Conservation (phyloP, 2,113 vertebrate species). For the Chamaetylas fuelleborni region DNA sequence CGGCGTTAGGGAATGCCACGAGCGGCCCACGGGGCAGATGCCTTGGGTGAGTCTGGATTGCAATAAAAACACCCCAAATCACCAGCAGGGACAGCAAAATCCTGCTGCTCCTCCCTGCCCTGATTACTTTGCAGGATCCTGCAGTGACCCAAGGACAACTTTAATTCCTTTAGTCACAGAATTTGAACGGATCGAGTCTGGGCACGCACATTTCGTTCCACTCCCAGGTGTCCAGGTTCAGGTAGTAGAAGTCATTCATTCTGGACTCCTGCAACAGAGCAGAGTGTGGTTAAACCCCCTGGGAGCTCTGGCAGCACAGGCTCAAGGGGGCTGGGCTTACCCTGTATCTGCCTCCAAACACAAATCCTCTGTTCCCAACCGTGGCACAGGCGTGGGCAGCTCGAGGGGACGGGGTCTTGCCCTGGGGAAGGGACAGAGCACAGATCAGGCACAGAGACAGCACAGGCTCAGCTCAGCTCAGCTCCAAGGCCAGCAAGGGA, state of each 20-base stretch:
- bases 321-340: conserved; percentile 60
- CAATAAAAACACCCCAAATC: neutral
- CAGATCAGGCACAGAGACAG: neutral
- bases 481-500: neutral
- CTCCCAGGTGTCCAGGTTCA: conserved; percentile 92
- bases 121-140: neutral
- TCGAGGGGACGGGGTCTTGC: conserved; percentile 87
- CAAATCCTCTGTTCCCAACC: conserved; percentile 87
- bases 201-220: conserved; percentile 93
- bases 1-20: conserved; percentile 92
- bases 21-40: conserved; percentile 83
- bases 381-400: conserved; percentile 95
- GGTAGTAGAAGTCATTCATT: conserved; percentile 91
- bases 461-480: neutral
- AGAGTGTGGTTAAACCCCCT: neutral
- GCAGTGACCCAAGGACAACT: neutral
- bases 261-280: conserved; percentile 81
- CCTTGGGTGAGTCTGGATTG: conserved; percentile 68
- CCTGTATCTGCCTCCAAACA: conserved; percentile 93
- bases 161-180: neutral
- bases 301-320: neutral
- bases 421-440: conserved; percentile 68
- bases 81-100: accelerated
- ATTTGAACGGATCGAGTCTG: accelerated
- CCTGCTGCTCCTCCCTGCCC: neutral